Base-by-base conservation (phyloP, 2,888 invertebrate species). In the Tenthredo mesomela region DNA sequence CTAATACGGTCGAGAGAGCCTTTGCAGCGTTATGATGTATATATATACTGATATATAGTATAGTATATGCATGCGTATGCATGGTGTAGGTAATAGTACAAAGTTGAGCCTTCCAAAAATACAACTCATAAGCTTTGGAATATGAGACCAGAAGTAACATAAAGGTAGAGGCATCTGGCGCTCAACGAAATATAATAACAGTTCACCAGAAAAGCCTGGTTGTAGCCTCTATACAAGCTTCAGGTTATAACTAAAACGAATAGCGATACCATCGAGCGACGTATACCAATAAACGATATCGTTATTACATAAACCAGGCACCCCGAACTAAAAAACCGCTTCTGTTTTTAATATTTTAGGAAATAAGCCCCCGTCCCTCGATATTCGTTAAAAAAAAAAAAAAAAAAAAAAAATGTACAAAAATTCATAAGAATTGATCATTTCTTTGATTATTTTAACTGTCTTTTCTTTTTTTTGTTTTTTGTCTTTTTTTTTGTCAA, bases 101-200 rank as follows among this genome's bases (percentile, higher is more conserved):
- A 67, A 67, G 67, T 80, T 40, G 61, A 67, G 67, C 2, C 25
- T 82, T 90, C 91, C 90, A 89, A 91, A 92, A 92, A 92, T 92
- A 92, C 87, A 29, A 85, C 87, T 85, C 87, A 82, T 86, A 90
- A 87, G 82, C 85, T 86, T 84, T 82, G 88, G 89, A 89, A 90
- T 89, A 91, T 87, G 90, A 91, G 89, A 90, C 89, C 89, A 91
- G 90, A 90, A 91, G 91, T 91, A 90, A 89, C 89, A 85, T 87
- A 87, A 85, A 86, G 87, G 88, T 88, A 73, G 82, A 88, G 90
- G 91, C 91, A 92, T 92, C 91, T 91, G 92, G 90, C 85, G 85
- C 86, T 87, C 88, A 86, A 88, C 89, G 89, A 91, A 91, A 91
- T 89, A 89, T 90, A 90, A 91, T 88, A 91, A 90, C 90, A 91